Percentiles rank a stretch among this genome's conserved stretches.
Evolutionary conservation across 2,888 invertebrate genomes (phyloP).

Genomic region (Diarsia dahlii): DNA sequence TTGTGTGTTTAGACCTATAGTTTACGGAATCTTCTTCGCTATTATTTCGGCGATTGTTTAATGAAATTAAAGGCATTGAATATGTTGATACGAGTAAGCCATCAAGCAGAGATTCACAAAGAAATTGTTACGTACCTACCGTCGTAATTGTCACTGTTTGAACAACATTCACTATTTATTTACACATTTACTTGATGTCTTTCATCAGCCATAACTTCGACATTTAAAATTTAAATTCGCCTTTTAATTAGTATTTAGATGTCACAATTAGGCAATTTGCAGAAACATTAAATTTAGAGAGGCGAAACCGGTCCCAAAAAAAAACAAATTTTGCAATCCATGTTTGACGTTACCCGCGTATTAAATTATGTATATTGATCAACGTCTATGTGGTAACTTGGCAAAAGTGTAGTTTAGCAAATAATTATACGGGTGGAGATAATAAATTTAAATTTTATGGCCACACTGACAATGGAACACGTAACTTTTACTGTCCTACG

Average conservation of each 20-base stretch:
- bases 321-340: conserved; percentile 55
- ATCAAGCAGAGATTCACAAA: conserved; percentile 14
- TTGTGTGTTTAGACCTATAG: conserved; percentile 7
- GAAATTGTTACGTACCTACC: conserved; percentile 1
- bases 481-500: conserved; percentile 61
- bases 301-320: conserved; percentile 38
- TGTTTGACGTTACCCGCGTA: conserved; percentile 30
- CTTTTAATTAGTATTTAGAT: conserved; percentile 25
- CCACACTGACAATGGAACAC: conserved; percentile 53
- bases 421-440: conserved; percentile 62
- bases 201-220: conserved; percentile 42
- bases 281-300: conserved; percentile 42
- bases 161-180: conserved; percentile 32
- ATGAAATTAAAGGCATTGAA: conserved; percentile 13
- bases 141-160: conserved; percentile 20
- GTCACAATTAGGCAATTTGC: conserved; percentile 45
- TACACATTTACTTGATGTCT: conserved; percentile 14
- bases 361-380: conserved; percentile 60
- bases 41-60: background rate
- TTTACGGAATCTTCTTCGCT: conserved; percentile 17
- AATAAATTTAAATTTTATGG: conserved; percentile 64
- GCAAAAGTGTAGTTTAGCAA: conserved; percentile 61
- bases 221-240: conserved; percentile 17
- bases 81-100: background rate
- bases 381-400: conserved; percentile 53